Conservation (phyloP, 2,888 invertebrate genomes). For the Microdon myrmicae region DNA sequence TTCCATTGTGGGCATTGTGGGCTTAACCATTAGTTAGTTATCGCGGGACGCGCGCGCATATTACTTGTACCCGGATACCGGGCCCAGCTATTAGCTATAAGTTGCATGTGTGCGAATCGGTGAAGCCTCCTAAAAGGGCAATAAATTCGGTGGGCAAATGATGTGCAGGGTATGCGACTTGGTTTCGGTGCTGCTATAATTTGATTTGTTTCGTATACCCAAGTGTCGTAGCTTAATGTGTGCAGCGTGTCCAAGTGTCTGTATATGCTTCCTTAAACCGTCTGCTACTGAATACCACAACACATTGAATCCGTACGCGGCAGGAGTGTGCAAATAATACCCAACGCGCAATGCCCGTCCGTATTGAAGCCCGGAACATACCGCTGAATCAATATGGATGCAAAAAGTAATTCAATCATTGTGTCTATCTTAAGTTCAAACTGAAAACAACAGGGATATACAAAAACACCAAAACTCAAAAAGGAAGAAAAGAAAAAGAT, state of each 20-base stretch:
- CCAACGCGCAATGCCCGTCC: conserved; percentile 47
- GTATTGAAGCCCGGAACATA: conserved; percentile 34
- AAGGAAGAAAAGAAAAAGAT: too few species aligned
- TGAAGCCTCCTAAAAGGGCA: conserved; percentile 31
- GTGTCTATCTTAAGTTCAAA: conserved; percentile 47
- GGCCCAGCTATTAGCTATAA: too few species aligned
- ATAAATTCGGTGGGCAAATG: conserved; percentile 50
- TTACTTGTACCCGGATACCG: conserved; percentile 19
- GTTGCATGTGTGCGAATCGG: conserved; percentile 15
- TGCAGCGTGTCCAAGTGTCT: conserved; percentile 28
- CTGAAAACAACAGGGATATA: too few species aligned
- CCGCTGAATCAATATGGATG: conserved; percentile 61
- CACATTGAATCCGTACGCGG: too few species aligned
- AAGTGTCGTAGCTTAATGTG: conserved; percentile 25
- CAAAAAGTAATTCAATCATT: conserved; percentile 63
- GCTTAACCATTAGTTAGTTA: conserved; percentile 45
- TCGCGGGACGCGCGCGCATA: conserved; percentile 39
- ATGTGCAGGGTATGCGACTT: conserved; percentile 39
- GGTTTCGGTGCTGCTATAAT: conserved; percentile 33
- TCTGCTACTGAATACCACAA: too few species aligned
- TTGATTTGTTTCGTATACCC: conserved; percentile 41
- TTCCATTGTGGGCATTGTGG: conserved; percentile 32
- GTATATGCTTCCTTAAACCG: too few species aligned
- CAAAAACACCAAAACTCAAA: too few species aligned
- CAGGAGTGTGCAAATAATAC: conserved; percentile 18